Conservation (phyloP, 2,888 invertebrate genomes). For the Drosophila quinaria region DNA sequence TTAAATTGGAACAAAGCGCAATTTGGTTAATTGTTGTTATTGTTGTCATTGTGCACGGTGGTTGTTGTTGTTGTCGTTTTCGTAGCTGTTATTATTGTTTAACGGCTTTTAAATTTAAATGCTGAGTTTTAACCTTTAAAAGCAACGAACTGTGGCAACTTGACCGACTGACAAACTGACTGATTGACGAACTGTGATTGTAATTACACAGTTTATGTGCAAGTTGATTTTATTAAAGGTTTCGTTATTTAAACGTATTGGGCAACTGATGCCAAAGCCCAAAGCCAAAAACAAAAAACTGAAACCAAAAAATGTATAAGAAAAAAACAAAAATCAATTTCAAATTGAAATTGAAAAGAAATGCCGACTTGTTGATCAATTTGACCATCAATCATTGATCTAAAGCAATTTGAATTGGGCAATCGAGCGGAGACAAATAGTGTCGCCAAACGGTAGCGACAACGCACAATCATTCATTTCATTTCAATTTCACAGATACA, state of each 20-base stretch:
- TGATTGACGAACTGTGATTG: conserved; percentile 11
- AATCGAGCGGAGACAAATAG: conserved; percentile 57
- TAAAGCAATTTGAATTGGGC: conserved; percentile 52
- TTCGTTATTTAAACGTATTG: conserved; percentile 47
- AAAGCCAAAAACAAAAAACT: background rate
- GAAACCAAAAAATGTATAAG: background rate
- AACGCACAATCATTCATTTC: conserved; percentile 41
- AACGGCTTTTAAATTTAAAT: conserved; percentile 69
- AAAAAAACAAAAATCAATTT: background rate
- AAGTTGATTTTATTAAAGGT: conserved; percentile 56
- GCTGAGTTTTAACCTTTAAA: conserved; percentile 76
- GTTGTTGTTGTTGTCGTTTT: conserved; percentile 46
- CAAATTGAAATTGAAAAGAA: conserved; percentile 53
- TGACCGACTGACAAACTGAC: conserved; percentile 41
- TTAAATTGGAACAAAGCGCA: conserved; percentile 73
- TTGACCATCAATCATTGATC: conserved; percentile 54
- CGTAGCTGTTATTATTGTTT: conserved; percentile 39
- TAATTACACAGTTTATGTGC: conserved; percentile 55
- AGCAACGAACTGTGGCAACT: conserved; percentile 50
- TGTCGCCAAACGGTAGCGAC: conserved; percentile 67
- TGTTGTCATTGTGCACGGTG: conserved; percentile 45
- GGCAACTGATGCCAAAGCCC: conserved; percentile 31
- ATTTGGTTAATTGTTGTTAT: conserved; percentile 57
- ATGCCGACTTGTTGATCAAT: conserved; percentile 49
- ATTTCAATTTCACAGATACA: conserved; percentile 12